Evolutionary conservation across 2,888 invertebrate species (phyloP), one percentile per base, ranked within the genome.

Genomic region (Megamerina dolium): DNA sequence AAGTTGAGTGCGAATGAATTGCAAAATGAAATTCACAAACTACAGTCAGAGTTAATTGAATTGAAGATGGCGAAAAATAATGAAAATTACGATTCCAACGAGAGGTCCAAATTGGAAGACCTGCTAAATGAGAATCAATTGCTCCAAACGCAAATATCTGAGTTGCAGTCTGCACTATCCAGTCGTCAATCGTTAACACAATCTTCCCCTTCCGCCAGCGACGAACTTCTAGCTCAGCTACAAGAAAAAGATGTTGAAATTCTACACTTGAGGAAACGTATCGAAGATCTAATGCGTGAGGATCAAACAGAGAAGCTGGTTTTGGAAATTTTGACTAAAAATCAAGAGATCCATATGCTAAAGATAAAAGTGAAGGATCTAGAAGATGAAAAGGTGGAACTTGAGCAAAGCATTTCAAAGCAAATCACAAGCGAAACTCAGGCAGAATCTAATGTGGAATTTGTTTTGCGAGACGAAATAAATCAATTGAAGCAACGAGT

Each of bases 211-310:
- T 8, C 8, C 10, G 10, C 23, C 8, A 48, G 40, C 10, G 61
- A 64, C 16, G 66, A 67, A 16, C 54, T 61, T 10, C 32, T 55
- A 16, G 55, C 51, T 12, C 61, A 55, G 44, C 35, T 73, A 6
- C 66, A 70, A 43, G 66, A 67, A 31, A 66, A 66, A 45, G 67
- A 68, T 43, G 55, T 67, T 0, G 66, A 68, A 49, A 64, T 68
- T 43, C 52, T 61, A 45, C 70, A 70, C 32, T 52, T 64, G 1
- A 66, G 63, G 46, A 66, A 64, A 48, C 68, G 65, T 50, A 66
- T 69, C 29, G 70, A 74, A 37, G 72, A 74, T 33, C 62, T 74
- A 2, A 71, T 73, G 56, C 60, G 66, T 13, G 74, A 73, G 57
- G 69, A 74, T 48, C 58, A 64, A 39, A 62, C 68, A 5, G 67